A percentile compares a stretch with the other conserved stretches of the same genome.
Conservation (phyloP, 2,113 vertebrate genomes). For the Lepisosteus oculatus region DNA sequence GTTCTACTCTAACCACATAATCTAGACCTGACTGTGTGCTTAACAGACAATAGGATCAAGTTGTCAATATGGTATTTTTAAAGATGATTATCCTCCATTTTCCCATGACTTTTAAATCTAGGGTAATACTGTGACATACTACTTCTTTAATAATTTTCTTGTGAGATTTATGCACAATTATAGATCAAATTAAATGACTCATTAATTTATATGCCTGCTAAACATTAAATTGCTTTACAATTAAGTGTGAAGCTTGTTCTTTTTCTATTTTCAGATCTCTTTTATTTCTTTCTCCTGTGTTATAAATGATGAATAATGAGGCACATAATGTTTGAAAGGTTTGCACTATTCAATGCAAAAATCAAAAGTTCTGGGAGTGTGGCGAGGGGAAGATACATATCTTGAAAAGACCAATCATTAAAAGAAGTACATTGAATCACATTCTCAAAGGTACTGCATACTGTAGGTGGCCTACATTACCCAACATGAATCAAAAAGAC, state of each 20-base stretch:
- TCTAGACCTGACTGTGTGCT: no score
- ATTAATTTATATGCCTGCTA: constrained; percentile 86
- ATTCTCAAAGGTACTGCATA: no score
- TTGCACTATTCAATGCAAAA: constrained; percentile 23
- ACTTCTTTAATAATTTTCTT: constrained; percentile 12
- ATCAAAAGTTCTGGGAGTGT: constrained; percentile 42
- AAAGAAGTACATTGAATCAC: no score
- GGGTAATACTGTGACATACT: constrained; percentile 5
- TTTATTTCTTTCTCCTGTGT: constrained; percentile 24
- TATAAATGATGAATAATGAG: constrained; percentile 23
- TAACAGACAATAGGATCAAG: no score
- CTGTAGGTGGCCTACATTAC: no score
- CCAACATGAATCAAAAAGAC: no score
- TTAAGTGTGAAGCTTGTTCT: constrained; percentile 80
- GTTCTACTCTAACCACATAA: no score
- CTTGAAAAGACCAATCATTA: no score
- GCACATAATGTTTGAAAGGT: constrained; percentile 32
- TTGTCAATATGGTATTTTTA: background rate
- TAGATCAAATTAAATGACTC: constrained; percentile 83
- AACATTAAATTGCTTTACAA: constrained; percentile 83
- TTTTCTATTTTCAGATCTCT: constrained; percentile 65
- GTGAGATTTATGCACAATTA: constrained; percentile 84
- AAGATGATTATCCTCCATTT: constrained; percentile 8
- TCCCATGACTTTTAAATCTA: constrained; percentile 7
- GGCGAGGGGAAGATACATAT: no score